A percentile compares a stretch with the other conserved stretches of the same genome.
Evolutionary conservation across 2,797 vertebrate genomes (phyloP).

Genomic region (Argentina silus): DNA sequence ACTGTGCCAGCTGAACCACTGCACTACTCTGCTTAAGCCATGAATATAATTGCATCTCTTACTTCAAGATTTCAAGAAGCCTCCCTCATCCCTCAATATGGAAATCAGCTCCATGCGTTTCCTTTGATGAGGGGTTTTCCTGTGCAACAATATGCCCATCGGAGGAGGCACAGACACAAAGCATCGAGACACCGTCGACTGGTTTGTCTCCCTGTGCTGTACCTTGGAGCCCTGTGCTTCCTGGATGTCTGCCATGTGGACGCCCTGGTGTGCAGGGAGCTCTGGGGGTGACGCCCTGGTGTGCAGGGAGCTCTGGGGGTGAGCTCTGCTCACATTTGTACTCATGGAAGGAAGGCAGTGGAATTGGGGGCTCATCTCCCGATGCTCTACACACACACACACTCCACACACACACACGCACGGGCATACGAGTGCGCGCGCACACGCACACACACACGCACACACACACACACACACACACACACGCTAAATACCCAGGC

Average conservation of each 20-base stretch:
- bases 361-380: slow-evolving; percentile 16
- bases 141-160: too few species aligned
- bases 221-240: neutral
- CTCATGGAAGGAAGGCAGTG: neutral
- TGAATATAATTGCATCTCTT: too few species aligned
- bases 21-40: too few species aligned
- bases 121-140: neutral
- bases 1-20: too few species aligned
- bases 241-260: neutral
- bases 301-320: neutral
- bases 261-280: neutral
- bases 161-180: neutral
- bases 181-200: neutral
- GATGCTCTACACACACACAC: neutral
- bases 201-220: neutral
- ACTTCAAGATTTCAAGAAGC: neutral
- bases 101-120: neutral
- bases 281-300: neutral
- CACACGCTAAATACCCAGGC: neutral
- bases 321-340: neutral
- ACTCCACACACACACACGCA: neutral
- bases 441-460: neutral
- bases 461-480: neutral
- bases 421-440: neutral
- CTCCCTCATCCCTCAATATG: neutral